Percentiles rank a stretch among this genome's conserved stretches.
These are phyloP conservation scores for Nixonia krombeini DNA, from an alignment of 1,140 invertebrate species.

Conservation along the genomic window DNA sequence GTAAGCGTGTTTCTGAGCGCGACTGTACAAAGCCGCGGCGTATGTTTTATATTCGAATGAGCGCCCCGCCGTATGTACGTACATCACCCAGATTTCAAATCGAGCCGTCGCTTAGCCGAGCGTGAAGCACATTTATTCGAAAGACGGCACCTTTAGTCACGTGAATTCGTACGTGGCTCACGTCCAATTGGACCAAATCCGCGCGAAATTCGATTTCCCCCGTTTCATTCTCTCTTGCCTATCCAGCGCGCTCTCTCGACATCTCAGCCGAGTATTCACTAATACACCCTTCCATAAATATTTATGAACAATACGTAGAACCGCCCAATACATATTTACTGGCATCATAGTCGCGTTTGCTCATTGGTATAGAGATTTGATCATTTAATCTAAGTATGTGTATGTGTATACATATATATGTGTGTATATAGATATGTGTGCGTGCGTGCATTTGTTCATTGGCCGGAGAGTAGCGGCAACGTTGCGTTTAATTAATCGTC, in stretches of 20 bases:
- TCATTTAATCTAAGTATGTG: too few species aligned
- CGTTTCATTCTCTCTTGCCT: slow-evolving; percentile 14
- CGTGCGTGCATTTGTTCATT: too few species aligned
- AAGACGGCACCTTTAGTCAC: slow-evolving; percentile 59
- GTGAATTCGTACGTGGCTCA: slow-evolving; percentile 51
- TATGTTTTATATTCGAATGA: slow-evolving; percentile 39
- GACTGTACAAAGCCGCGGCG: slow-evolving; percentile 34
- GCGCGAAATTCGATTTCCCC: slow-evolving; percentile 43
- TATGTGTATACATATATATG: too few species aligned
- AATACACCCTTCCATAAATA: slow-evolving; percentile 38
- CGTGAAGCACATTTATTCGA: slow-evolving; percentile 69
- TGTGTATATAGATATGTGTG: too few species aligned
- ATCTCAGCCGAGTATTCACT: slow-evolving; percentile 15
- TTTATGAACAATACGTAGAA: slow-evolving; percentile 27
- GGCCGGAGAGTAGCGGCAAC: too few species aligned
- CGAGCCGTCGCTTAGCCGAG: slow-evolving; percentile 68
- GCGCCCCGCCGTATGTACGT: slow-evolving; percentile 43
- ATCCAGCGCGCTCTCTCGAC: slow-evolving; percentile 10
- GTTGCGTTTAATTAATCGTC: too few species aligned
- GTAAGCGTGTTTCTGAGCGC: slow-evolving; percentile 23
- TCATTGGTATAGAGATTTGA: too few species aligned
- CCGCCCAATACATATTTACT: slow-evolving; percentile 31
- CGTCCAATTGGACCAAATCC: slow-evolving; percentile 44
- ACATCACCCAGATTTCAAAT: slow-evolving; percentile 68
- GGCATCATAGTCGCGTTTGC: too few species aligned